Conservation (phyloP, 2,797 vertebrate genomes). For the Tinamus major region DNA sequence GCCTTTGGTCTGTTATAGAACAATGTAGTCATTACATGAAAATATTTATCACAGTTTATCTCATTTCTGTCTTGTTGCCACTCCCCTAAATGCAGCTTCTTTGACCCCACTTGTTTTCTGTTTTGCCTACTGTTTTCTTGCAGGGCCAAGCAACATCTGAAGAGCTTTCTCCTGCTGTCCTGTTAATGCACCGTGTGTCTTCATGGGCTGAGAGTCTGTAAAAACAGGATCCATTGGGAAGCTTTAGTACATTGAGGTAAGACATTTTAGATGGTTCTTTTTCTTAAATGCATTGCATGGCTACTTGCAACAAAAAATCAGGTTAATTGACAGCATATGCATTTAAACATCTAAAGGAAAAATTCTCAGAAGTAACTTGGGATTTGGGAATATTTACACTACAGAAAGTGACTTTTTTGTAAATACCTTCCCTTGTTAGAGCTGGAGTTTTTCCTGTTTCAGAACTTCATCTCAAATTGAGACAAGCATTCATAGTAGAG, state of each 20-base stretch:
- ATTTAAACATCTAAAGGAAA: background rate
- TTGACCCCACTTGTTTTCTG: background rate
- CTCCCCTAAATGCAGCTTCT: background rate
- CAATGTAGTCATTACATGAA: background rate
- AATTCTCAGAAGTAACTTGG: background rate
- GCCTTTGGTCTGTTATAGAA: background rate
- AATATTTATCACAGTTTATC: background rate
- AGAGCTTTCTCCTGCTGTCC: background rate
- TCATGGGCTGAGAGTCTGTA: background rate
- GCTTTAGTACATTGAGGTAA: conserved; percentile 49
- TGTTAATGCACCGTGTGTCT: background rate
- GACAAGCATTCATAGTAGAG: background rate
- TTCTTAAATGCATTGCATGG: background rate
- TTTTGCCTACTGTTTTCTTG: background rate
- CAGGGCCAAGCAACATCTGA: background rate
- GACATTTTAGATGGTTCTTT: background rate
- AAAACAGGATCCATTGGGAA: background rate
- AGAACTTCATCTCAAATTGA: background rate
- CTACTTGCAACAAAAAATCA: background rate
- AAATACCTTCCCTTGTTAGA: background rate
- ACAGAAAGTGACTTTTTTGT: background rate
- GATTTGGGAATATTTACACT: background rate
- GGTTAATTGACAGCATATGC: background rate
- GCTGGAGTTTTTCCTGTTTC: background rate
- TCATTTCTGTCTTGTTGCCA: background rate